phyloP scores from a whole-genome alignment of 2,797 vertebrate genomes.

The Cossypha polioptera region DNA sequence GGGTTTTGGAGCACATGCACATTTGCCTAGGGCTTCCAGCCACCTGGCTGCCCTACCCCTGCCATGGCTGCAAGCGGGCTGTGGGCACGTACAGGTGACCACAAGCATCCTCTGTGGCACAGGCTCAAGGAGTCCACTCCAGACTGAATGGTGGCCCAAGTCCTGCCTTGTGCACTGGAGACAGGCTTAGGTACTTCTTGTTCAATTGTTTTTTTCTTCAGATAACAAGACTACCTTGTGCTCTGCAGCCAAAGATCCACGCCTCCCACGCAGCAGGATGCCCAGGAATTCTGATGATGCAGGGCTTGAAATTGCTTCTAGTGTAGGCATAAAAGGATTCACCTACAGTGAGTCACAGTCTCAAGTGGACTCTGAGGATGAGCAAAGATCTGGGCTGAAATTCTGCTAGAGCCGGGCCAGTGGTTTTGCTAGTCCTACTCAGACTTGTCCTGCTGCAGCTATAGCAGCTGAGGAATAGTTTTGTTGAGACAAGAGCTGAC shows the following conservation, averaged over 20 bases:
- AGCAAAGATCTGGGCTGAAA: background rate
- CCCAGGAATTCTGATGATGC: background rate
- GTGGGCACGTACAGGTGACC: background rate
- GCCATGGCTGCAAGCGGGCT: background rate
- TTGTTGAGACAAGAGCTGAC: background rate
- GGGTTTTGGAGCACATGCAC: background rate
- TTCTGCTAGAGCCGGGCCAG: accelerated
- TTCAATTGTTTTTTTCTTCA: background rate
- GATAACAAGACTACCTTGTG: background rate
- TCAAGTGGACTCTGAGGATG: background rate
- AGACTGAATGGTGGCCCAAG: accelerated
- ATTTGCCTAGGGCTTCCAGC: background rate
- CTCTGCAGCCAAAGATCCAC: background rate
- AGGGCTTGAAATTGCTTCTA: background rate
- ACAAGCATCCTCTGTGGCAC: background rate
- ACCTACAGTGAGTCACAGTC: background rate
- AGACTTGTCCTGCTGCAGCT: background rate
- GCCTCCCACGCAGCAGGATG: accelerated
- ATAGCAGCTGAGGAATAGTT: background rate
- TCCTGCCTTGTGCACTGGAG: background rate
- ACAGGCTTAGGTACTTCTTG: background rate
- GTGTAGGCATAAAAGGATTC: background rate
- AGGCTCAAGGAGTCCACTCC: background rate
- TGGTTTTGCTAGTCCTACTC: background rate
- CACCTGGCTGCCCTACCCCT: background rate